These are phyloP conservation scores for Oryzias dopingdopingensis DNA, from an alignment of 2,797 vertebrate species.

Conservation along the genomic window DNA sequence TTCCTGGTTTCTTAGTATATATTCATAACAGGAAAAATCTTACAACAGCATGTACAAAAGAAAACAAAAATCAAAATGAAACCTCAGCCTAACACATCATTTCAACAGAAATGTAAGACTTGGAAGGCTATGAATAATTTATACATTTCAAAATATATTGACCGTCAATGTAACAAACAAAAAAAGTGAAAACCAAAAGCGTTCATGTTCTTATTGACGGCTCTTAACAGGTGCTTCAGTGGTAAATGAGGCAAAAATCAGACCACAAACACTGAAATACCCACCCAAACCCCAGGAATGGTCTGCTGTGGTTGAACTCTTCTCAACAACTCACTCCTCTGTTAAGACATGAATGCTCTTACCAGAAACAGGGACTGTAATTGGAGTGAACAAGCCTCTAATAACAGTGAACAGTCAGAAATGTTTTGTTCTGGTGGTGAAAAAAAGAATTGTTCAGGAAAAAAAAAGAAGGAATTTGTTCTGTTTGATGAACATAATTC, in stretches of 20 bases:
- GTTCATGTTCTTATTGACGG: constrained; percentile 66
- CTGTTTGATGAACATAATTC: no score
- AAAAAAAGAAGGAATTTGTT: background rate
- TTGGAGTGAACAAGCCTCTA: no score
- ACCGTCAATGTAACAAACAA: constrained; percentile 70
- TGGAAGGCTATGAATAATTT: constrained; percentile 90
- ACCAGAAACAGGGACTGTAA: background rate
- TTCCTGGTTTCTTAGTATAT: constrained; percentile 86
- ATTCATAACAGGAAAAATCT: constrained; percentile 89
- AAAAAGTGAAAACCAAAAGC: background rate
- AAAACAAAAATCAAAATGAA: constrained; percentile 76
- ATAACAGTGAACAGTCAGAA: background rate
- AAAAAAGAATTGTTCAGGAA: no score
- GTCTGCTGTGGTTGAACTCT: background rate
- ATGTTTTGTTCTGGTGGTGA: no score
- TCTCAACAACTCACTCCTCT: background rate
- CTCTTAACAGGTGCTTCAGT: constrained; percentile 80
- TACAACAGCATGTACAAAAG: constrained; percentile 97
- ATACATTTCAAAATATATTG: constrained; percentile 89
- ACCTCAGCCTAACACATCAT: constrained; percentile 84
- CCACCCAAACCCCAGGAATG: constrained; percentile 34
- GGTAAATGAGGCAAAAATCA: constrained; percentile 64
- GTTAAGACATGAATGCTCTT: background rate
- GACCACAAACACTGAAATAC: constrained; percentile 57
- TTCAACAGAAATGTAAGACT: constrained; percentile 90